Conservation (phyloP, 2,888 invertebrate species). For the Abrostola triplasia region DNA sequence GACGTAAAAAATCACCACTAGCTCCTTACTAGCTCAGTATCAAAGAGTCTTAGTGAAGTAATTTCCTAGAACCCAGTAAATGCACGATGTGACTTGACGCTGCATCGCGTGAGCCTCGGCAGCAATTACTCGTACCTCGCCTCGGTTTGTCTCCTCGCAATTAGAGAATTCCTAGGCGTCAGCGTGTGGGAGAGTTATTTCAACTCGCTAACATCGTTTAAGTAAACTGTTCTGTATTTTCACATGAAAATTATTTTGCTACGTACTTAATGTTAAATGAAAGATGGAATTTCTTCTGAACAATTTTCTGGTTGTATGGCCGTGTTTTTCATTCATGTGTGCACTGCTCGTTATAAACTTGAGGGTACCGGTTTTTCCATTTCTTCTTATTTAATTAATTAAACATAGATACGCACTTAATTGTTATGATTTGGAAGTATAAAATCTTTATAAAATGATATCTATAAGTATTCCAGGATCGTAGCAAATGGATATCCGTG, state of each 20-base stretch:
- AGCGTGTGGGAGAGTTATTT: slow-evolving; percentile 79
- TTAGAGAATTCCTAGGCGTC: slow-evolving; percentile 75
- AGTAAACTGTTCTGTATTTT: slow-evolving; percentile 55
- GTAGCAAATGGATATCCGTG: no score
- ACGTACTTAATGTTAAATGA: slow-evolving; percentile 23
- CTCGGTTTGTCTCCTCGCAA: slow-evolving; percentile 65
- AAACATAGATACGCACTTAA: no score
- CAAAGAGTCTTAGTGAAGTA: slow-evolving; percentile 42
- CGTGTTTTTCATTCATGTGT: slow-evolving; percentile 7
- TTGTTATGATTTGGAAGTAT: no score
- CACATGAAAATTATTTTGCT: slow-evolving; percentile 58
- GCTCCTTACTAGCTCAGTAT: slow-evolving; percentile 13
- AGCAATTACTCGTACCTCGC: slow-evolving; percentile 61
- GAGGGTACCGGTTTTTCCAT: no score
- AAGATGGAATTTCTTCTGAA: slow-evolving; percentile 21
- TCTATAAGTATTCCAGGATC: no score
- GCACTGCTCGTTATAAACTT: no score
- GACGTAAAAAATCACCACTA: slow-evolving; percentile 32
- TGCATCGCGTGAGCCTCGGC: slow-evolving; percentile 57
- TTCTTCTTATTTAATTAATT: no score
- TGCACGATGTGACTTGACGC: slow-evolving; percentile 50
- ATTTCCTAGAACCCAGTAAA: slow-evolving; percentile 37
- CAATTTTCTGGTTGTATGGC: slow-evolving; percentile 32
- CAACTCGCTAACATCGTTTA: slow-evolving; percentile 64
- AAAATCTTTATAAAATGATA: no score